phyloP scores from a whole-genome alignment of 1,140 invertebrate species.

The Propsilocerus akamusi region DNA sequence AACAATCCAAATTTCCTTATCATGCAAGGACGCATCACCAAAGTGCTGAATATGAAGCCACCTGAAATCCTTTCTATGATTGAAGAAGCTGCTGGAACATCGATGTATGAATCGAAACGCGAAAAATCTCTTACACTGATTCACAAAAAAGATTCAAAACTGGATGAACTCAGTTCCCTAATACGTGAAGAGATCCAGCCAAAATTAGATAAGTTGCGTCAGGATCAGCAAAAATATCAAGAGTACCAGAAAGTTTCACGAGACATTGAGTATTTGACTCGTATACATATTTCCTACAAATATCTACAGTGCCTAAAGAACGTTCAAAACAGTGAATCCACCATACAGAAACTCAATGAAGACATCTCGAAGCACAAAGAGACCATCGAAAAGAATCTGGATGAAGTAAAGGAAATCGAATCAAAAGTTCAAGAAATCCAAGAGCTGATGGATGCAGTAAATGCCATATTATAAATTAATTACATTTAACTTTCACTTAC shows the following conservation, averaged over 20 bases:
- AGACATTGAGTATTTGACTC: constrained; percentile 69
- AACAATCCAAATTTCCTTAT: constrained; percentile 99
- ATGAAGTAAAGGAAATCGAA: constrained; percentile 30
- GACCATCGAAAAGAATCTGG: constrained; percentile 30
- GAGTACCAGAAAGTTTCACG: constrained; percentile 76
- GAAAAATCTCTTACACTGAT: constrained; percentile 73
- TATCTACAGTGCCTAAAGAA: constrained; percentile 15
- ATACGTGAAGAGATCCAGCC: constrained; percentile 77
- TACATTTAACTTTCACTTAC: no score
- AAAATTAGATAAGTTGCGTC: constrained; percentile 67
- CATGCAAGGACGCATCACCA: constrained; percentile 98
- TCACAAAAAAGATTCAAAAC: constrained; percentile 84
- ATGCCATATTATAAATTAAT: constrained; percentile 11
- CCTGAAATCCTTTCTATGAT: constrained; percentile 96
- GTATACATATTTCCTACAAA: constrained; percentile 25
- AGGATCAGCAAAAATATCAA: constrained; percentile 67
- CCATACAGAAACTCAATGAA: constrained; percentile 14
- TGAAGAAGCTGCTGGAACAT: constrained; percentile 97
- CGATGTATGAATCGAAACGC: constrained; percentile 92
- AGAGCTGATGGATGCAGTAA: constrained; percentile 38
- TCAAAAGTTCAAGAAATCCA: constrained; percentile 31
- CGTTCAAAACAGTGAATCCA: constrained; percentile 13
- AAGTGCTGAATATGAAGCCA: constrained; percentile 98
- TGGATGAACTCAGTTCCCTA: constrained; percentile 69
- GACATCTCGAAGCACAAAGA: constrained; percentile 21